These are phyloP conservation scores for Erebia palarica DNA, from an alignment of 2,888 invertebrate species.

Conservation along the genomic window DNA sequence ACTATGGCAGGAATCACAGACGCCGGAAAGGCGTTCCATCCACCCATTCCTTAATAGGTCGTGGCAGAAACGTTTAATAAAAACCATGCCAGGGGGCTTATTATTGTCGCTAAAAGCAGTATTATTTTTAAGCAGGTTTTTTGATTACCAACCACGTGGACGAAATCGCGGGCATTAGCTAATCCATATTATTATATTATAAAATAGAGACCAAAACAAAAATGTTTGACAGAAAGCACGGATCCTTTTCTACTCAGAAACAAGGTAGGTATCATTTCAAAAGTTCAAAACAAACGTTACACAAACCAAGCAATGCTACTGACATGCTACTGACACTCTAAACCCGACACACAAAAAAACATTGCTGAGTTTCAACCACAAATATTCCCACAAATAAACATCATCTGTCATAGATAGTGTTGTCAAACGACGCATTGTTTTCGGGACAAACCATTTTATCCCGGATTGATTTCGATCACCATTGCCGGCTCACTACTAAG, in stretches of 20 bases:
- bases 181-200: too few relatives aligned
- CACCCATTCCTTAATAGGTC: too few relatives aligned
- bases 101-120: too few relatives aligned
- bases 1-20: too few relatives aligned
- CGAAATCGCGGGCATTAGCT: too few relatives aligned
- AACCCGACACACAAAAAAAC: slow-evolving; percentile 47
- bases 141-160: too few relatives aligned
- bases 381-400: slow-evolving; percentile 69
- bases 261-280: slow-evolving; percentile 34
- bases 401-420: slow-evolving; percentile 59
- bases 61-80: too few relatives aligned
- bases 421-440: neutral
- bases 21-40: too few relatives aligned
- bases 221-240: neutral
- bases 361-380: slow-evolving; percentile 48
- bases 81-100: too few relatives aligned
- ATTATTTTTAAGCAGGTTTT: too few relatives aligned
- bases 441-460: neutral
- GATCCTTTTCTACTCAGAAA: slow-evolving; percentile 20
- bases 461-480: neutral
- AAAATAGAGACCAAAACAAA: neutral
- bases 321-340: slow-evolving; percentile 30
- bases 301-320: slow-evolving; percentile 32
- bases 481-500: too few relatives aligned
- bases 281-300: slow-evolving; percentile 37